Evolutionary conservation across 1,140 invertebrate genomes (phyloP), one percentile per base, ranked within the genome.

Genomic region (Pogonognathellus flavescens): DNA sequence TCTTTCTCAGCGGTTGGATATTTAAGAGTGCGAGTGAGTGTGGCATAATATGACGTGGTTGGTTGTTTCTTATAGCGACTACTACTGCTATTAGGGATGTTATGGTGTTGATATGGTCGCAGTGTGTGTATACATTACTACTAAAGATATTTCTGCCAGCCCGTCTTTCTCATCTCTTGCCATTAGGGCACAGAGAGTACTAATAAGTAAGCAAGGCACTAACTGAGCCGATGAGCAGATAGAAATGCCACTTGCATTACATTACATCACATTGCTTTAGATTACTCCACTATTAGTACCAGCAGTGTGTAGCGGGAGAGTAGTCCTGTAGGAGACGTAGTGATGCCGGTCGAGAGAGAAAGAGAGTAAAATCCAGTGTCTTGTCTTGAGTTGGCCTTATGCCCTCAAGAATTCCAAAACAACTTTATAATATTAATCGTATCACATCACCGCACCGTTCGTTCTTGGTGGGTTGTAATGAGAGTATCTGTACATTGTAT

Each of bases 341-440:
- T 55, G 53, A 16, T 55, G 53, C 53, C 11, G 11, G 25, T 76
- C 25, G 31, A 72, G 66, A n/a, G 66, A 11, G 41, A 50, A 49
- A 76, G 31, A 18, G 41, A 76, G 31, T 66, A 66, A n/a, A 76
- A 50, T 76, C 0, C 11, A n/a, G 70, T 76, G 70, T 76, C 70
- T 76, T 76, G 70, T 76, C 62, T 66, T 66, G 66, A 13, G 25
- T 72, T 76, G 70, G 70, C 70, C 70, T 76, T 76, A 86, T 86
- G 85, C 85, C 85, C 85, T 72, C 53, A 49, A 85, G 84, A 85
- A 82, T 82, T 82, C 52, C 11, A 82, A 83, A 41, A 52, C 49
- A 80, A 76, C 82, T 84, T 86, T 84, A 83, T 86, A 80, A 86
- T 86, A 86, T 86, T 86, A 86, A 86, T 86, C 85, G 85, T 81